Evolutionary conservation across 2,888 invertebrate genomes (phyloP).

Genomic region (Diadegma fenestrale): DNA sequence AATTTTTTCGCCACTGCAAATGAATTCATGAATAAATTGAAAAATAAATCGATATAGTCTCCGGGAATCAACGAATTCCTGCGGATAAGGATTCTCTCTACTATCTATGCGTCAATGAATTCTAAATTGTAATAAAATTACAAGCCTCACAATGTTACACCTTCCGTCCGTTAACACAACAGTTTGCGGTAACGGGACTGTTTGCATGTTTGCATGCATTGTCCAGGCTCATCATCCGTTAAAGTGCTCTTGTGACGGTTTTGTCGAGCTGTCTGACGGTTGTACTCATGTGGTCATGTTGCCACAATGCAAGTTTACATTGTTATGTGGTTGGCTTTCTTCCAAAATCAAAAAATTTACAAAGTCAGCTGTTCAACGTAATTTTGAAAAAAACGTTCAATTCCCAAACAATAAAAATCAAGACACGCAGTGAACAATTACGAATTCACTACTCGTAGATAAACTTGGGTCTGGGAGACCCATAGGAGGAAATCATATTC

Average conservation of each 20-base stretch:
- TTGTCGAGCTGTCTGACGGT: conserved; percentile 30
- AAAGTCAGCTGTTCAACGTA: background rate
- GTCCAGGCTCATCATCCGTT: conserved; percentile 48
- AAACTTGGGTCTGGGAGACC: background rate
- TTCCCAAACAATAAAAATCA: background rate
- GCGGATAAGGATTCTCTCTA: background rate
- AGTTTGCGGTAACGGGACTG: conserved; percentile 52
- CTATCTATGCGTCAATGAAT: background rate
- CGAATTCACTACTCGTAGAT: background rate
- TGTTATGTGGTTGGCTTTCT: conserved; percentile 10
- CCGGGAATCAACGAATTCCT: background rate
- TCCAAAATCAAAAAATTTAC: background rate
- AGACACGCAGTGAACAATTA: background rate
- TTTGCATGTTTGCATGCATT: conserved; percentile 59
- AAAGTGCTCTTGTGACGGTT: conserved; percentile 54
- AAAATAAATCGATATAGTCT: background rate
- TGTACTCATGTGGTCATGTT: background rate
- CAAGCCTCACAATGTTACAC: conserved; percentile 32
- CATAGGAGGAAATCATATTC: background rate
- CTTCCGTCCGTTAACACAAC: conserved; percentile 51
- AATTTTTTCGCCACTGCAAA: background rate
- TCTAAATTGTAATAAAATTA: conserved; percentile 11
- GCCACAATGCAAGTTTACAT: conserved; percentile 21
- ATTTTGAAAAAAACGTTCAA: background rate
- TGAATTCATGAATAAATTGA: background rate